These are phyloP conservation scores for Crambe crambe DNA, from an alignment of 37 sponge, comb jelly and placozoan species.

Conservation along the genomic window DNA sequence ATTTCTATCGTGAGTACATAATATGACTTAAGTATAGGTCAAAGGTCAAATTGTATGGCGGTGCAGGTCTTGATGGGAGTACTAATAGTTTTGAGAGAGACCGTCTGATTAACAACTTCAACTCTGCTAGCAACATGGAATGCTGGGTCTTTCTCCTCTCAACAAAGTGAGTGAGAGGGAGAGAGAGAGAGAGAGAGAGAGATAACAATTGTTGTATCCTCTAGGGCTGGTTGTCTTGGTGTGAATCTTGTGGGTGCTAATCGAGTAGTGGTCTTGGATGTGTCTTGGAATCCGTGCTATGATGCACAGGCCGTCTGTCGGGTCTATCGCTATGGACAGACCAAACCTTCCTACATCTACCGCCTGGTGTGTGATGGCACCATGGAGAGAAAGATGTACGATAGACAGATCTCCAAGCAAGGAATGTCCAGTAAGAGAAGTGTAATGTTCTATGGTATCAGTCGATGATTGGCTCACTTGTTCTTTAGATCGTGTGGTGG, in stretches of 20 bases:
- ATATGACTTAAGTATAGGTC: not conserved
- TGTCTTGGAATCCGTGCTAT: slow-evolving; percentile 99
- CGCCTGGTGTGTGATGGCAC: slow-evolving; percentile 91
- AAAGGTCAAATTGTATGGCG: not conserved
- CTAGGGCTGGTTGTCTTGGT: slow-evolving; percentile 94
- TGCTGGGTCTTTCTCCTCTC: slow-evolving; percentile 82
- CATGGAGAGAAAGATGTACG: slow-evolving; percentile 93
- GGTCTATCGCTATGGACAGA: slow-evolving; percentile 95
- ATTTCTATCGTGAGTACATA: slow-evolving; percentile 66
- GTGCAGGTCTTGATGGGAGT: slow-evolving; percentile 84
- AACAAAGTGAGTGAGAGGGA: slow-evolving; percentile 60
- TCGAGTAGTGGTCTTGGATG: slow-evolving; percentile 92
- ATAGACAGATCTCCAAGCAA: slow-evolving; percentile 93
- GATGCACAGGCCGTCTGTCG: slow-evolving; percentile 98
- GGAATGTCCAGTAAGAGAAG: slow-evolving; percentile 72
- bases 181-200: not conserved
- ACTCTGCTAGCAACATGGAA: slow-evolving; percentile 45
- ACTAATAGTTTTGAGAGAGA: slow-evolving; percentile 70
- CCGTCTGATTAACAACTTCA: slow-evolving; percentile 71
- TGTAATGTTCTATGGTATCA: not conserved
- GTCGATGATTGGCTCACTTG: too few species aligned
- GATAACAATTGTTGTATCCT: too few species aligned
- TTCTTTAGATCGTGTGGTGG: slow-evolving; percentile 82
- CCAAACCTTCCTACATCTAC: slow-evolving; percentile 86
- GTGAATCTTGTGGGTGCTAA: slow-evolving; percentile 95